These are phyloP conservation scores for Anagyrus pseudococci DNA, from an alignment of 2,888 invertebrate species.

Conservation along the genomic window DNA sequence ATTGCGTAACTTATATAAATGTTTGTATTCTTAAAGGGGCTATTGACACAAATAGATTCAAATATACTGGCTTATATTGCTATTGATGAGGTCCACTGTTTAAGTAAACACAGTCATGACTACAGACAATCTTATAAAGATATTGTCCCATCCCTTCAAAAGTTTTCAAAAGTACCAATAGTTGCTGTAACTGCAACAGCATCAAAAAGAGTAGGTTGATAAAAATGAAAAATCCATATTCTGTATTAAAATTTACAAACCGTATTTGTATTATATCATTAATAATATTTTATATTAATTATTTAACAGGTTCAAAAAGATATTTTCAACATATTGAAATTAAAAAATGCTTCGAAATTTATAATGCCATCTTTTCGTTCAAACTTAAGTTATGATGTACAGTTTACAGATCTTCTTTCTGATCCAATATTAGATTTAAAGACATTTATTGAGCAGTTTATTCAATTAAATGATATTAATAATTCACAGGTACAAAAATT, in stretches of 20 bases:
- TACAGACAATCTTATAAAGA: constrained; percentile 70
- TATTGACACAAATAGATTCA: not conserved
- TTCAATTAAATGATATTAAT: constrained; percentile 55
- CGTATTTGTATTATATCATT: not conserved
- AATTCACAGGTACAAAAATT: not conserved
- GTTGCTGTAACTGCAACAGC: not conserved
- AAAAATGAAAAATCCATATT: not conserved
- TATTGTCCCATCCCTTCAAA: not conserved
- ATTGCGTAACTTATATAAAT: not conserved
- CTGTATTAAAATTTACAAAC: not conserved
- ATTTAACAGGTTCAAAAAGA: constrained; percentile 64
- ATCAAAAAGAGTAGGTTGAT: not conserved
- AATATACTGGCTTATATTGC: constrained; percentile 73
- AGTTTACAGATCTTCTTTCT: constrained; percentile 82
- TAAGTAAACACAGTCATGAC: constrained; percentile 99
- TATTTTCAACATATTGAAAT: constrained; percentile 75
- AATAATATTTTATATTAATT: not conserved
- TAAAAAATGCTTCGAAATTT: constrained; percentile 74
- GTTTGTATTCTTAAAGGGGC: constrained; percentile 20
- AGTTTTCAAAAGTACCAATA: not conserved
- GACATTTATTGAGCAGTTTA: constrained; percentile 73
- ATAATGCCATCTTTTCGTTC: constrained; percentile 87
- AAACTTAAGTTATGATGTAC: constrained; percentile 94
- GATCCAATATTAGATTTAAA: constrained; percentile 83
- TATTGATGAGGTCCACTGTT: constrained; percentile 97